Evolutionary conservation across 2,113 vertebrate genomes (phyloP), one percentile per base, ranked within the genome.

Genomic region (Melanerpes aurifrons): DNA sequence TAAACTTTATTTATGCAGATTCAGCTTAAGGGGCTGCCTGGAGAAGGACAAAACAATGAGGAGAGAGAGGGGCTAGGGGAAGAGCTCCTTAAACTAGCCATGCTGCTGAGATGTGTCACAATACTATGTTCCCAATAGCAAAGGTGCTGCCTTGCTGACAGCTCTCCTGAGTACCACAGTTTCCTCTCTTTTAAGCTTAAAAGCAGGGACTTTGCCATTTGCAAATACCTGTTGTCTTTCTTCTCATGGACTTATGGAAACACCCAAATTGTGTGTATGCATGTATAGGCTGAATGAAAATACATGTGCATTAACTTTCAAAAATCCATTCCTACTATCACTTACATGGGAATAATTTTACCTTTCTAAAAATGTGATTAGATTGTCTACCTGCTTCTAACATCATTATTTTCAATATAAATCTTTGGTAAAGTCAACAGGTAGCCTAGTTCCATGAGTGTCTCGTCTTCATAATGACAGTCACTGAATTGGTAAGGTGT

Each of bases 71-170:
- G 32, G 15, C 19, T 1, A 5, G 26, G 9, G 7, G 10, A 74
- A 85, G 28, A 31, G 28, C 21, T 75, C 9, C 12, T 63, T 31
- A 28, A 43, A 28, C 3, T 8, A 43, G 13, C 18, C 3, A 0
- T 66, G 45, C 35, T 66, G 13, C 35, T 70, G 35, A 73, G 40
- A 10, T 0, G 0, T 26, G 18, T 6, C 50, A 25, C 4, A 31
- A 24, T 59, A 22, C 5, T 15, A 15, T 1, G 1, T 3, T 13
- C 15, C 15, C 2, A 0, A 1, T 2, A 25, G 32, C 15, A 9
- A 48, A 62, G 40, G 35, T 8, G 17, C 11, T 86, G 29, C 31
- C 9, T 12, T 57, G 22, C 10, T 32, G 11, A 40, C 28, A 59
- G 53, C 31, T 71, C 10, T 25, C 28, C 17, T 1, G 0, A 5